phyloP scores from a whole-genome alignment of 2,888 invertebrate species.

The Ophion obscuratus region DNA sequence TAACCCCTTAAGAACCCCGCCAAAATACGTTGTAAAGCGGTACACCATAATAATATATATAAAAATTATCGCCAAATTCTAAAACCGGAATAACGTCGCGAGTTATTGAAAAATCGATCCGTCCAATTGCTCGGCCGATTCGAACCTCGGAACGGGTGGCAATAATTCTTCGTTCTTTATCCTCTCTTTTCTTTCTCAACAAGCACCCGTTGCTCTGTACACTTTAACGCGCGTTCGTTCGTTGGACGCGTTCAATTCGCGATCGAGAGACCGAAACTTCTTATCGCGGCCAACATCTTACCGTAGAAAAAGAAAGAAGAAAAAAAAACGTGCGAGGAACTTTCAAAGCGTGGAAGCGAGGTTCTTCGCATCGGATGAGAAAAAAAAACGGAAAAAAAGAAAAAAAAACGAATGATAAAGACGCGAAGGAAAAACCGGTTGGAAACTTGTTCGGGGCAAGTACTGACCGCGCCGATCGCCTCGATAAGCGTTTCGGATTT shows the following conservation, averaged over 20 bases:
- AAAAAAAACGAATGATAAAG: not conserved
- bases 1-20: too few species aligned
- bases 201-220: not conserved
- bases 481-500: conserved; percentile 29
- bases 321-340: not conserved
- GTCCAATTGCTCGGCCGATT: not conserved
- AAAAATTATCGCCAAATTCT: too few species aligned
- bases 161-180: not conserved
- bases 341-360: not conserved
- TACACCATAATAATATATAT: too few species aligned
- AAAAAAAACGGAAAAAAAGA: conserved; percentile 1
- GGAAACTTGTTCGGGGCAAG: not conserved
- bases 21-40: too few species aligned
- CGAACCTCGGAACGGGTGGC: not conserved
- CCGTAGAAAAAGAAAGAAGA: not conserved
- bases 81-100: too few species aligned
- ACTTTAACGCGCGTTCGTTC: not conserved
- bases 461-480: not conserved
- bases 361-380: conserved; percentile 8
- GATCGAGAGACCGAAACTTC: conserved; percentile 15
- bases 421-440: not conserved
- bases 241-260: not conserved
- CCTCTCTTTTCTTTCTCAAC: not conserved
- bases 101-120: too few species aligned
- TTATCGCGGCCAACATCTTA: not conserved